Conservation (phyloP, 2,888 invertebrate species). For the Drosophila limbata region DNA sequence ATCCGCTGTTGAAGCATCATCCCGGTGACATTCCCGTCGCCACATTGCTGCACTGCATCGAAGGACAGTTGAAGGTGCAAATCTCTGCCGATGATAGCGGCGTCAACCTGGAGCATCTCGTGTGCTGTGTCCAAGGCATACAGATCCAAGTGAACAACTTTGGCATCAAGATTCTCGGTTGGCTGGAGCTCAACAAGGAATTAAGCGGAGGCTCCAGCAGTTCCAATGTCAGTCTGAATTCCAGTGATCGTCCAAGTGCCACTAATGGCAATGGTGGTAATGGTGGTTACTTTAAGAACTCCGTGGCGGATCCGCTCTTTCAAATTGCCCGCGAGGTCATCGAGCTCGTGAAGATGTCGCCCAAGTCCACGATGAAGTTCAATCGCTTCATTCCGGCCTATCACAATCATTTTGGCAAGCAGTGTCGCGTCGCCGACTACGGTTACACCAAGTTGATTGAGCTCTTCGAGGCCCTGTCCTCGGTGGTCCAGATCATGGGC, state of each 20-base stretch:
- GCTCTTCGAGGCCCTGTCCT: slow-evolving; percentile 94
- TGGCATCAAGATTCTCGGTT: slow-evolving; percentile 85
- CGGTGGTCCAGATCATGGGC: slow-evolving; percentile 96
- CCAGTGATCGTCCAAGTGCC: slow-evolving; percentile 49
- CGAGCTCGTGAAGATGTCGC: slow-evolving; percentile 92
- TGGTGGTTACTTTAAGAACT: slow-evolving; percentile 76
- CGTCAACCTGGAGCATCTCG: slow-evolving; percentile 95
- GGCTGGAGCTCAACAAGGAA: slow-evolving; percentile 82
- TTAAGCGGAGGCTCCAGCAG: slow-evolving; percentile 70
- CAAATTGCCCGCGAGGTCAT: slow-evolving; percentile 95
- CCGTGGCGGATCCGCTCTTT: slow-evolving; percentile 85
- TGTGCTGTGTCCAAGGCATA: slow-evolving; percentile 93
- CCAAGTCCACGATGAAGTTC: slow-evolving; percentile 93
- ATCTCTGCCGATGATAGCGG: slow-evolving; percentile 87
- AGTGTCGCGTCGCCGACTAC: slow-evolving; percentile 97
- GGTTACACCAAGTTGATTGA: slow-evolving; percentile 97
- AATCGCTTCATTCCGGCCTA: slow-evolving; percentile 97
- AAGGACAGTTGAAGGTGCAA: slow-evolving; percentile 81
- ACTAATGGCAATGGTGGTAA: slow-evolving; percentile 11
- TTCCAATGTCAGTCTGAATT: slow-evolving; percentile 24
- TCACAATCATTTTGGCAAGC: slow-evolving; percentile 98
- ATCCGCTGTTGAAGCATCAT: slow-evolving; percentile 83
- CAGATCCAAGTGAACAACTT: slow-evolving; percentile 85
- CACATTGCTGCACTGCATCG: slow-evolving; percentile 84
- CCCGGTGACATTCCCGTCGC: slow-evolving; percentile 84